Conservation (phyloP, 2,888 invertebrate species). For the Agrochola circellaris region DNA sequence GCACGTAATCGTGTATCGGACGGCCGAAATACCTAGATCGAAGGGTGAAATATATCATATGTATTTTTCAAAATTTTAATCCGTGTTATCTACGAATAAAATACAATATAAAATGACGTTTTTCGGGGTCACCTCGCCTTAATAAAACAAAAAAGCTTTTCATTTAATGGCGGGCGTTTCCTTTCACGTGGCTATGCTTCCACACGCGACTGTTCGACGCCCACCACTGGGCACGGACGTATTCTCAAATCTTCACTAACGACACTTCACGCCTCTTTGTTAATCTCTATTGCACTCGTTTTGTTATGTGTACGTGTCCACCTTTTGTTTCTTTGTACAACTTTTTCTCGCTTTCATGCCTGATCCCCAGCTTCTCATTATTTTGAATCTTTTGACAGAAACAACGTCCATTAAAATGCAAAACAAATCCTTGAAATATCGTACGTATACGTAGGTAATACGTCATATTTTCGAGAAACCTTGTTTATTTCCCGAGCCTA, state of each 20-base stretch:
- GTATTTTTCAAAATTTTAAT: no score
- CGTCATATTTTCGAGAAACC: slow-evolving; percentile 17
- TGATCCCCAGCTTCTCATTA: slow-evolving; percentile 32
- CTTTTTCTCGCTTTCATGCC: slow-evolving; percentile 8
- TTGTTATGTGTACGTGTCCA: slow-evolving; percentile 16
- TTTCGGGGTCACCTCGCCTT: no score
- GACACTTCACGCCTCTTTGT: slow-evolving; percentile 34
- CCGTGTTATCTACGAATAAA: no score
- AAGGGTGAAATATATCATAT: no score
- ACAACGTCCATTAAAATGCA: slow-evolving; percentile 18
- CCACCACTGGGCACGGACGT: slow-evolving; percentile 14
- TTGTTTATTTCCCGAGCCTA: slow-evolving; percentile 17
- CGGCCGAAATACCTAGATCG: no score
- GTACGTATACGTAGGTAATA: background rate
- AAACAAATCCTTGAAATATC: slow-evolving; percentile 34
- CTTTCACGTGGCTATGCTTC: slow-evolving; percentile 35
- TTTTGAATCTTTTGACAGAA: slow-evolving; percentile 22
- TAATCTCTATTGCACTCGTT: slow-evolving; percentile 23
- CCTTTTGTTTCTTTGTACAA: slow-evolving; percentile 15
- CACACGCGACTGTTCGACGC: slow-evolving; percentile 37
- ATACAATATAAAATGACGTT: no score
- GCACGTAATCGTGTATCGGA: no score
- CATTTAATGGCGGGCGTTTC: slow-evolving; percentile 44
- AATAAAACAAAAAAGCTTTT: slow-evolving; percentile 45
- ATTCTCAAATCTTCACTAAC: slow-evolving; percentile 32